These are phyloP conservation scores for Alloplasta piceator DNA, from an alignment of 2,888 invertebrate species.

Conservation along the genomic window DNA sequence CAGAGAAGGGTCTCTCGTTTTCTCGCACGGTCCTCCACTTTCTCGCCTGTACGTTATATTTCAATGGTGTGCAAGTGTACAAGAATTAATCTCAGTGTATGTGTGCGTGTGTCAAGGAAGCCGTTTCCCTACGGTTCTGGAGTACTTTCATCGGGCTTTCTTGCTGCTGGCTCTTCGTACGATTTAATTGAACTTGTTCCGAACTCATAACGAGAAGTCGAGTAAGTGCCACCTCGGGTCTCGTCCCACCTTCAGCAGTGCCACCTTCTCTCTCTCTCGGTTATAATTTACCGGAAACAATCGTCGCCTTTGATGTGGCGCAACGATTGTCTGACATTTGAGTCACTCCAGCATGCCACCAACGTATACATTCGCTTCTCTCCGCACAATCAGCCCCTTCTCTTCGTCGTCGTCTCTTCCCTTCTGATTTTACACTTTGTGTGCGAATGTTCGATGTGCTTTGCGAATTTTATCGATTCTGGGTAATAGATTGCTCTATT, in stretches of 20 bases:
- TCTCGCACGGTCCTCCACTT: conserved; percentile 21
- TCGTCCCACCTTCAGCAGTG: neutral
- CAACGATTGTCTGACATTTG: conserved; percentile 74
- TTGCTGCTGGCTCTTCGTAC: conserved; percentile 62
- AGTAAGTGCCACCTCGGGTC: conserved; percentile 76
- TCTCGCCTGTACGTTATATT: conserved; percentile 15
- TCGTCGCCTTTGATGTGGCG: conserved; percentile 81
- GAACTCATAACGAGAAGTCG: conserved; percentile 83
- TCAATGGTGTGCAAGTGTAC: conserved; percentile 10
- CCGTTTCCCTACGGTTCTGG: conserved; percentile 73
- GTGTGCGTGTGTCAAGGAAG: conserved; percentile 75
- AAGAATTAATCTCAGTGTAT: neutral
- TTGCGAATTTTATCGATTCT: too few relatives aligned
- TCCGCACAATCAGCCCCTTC: conserved; percentile 36
- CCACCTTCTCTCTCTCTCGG: conserved; percentile 65
- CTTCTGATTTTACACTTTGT: neutral
- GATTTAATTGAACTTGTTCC: conserved; percentile 83
- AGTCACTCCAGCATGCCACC: conserved; percentile 40
- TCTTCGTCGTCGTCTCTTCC: conserved; percentile 24
- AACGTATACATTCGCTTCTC: neutral
- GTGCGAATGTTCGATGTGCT: too few relatives aligned
- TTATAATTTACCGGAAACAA: conserved; percentile 83
- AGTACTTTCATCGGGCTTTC: conserved; percentile 39
- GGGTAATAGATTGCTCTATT: too few relatives aligned
- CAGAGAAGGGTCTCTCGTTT: conserved; percentile 58